phyloP scores from a whole-genome alignment of 1,140 invertebrate species.

The Dufourea novaeangliae region DNA sequence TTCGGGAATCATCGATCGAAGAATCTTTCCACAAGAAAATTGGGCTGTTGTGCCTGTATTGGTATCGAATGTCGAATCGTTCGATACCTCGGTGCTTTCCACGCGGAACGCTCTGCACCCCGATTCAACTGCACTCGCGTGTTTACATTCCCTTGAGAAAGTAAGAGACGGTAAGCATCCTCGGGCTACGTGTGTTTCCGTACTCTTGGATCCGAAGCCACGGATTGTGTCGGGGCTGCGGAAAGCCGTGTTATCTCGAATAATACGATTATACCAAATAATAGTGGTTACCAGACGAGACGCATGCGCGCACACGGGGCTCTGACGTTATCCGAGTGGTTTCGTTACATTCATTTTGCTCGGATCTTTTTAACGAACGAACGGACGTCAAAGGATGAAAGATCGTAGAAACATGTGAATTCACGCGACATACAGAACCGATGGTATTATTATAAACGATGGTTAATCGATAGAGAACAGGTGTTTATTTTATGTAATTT shows the following conservation, averaged over 20 bases:
- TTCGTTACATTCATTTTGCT: constrained; percentile 17
- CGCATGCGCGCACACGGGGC: too few relatives aligned
- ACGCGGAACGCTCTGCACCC: background rate
- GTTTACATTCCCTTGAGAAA: constrained; percentile 43
- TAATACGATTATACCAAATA: constrained; percentile 45
- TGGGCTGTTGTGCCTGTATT: too few relatives aligned
- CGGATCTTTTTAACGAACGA: background rate
- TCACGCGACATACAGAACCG: background rate
- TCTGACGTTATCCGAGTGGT: background rate
- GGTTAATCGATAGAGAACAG: too few relatives aligned
- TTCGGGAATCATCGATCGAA: too few relatives aligned
- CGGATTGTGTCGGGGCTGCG: constrained; percentile 31
- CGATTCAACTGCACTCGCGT: constrained; percentile 21
- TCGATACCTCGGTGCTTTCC: background rate
- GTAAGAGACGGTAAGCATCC: constrained; percentile 21
- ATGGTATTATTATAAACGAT: constrained; percentile 6
- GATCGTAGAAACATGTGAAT: background rate
- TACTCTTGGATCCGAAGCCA: constrained; percentile 10
- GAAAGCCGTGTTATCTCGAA: constrained; percentile 42
- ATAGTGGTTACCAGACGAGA: constrained; percentile 22
- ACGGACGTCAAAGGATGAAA: background rate
- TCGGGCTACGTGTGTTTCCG: constrained; percentile 20
- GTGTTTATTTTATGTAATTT: too few relatives aligned
- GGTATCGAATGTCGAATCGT: background rate
- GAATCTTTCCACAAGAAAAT: too few relatives aligned